Percentiles rank a stretch among this genome's conserved stretches.
Conservation (phyloP, 2,113 vertebrate genomes). For the Colaptes auratus region DNA sequence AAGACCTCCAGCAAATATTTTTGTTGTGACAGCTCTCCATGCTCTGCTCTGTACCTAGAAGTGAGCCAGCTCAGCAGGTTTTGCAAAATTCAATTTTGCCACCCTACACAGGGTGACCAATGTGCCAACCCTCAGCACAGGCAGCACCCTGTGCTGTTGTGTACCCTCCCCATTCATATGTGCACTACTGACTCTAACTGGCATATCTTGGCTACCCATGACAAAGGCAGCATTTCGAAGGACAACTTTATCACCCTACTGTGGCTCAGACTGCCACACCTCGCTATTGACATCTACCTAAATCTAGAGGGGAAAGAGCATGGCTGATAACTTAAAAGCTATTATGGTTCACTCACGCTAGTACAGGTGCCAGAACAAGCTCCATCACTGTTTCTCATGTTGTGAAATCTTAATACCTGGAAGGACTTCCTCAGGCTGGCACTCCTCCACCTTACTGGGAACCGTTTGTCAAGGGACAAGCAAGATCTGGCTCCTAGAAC, state of each 20-base stretch:
- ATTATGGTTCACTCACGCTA: background rate
- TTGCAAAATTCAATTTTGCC: background rate
- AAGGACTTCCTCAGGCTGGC: background rate
- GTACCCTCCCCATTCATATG: rapidly evolving
- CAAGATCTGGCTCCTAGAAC: background rate
- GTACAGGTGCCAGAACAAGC: background rate
- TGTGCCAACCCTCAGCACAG: background rate
- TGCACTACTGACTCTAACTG: background rate
- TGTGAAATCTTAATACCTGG: background rate
- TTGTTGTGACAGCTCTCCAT: background rate
- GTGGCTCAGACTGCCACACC: background rate
- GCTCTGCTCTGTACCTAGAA: background rate
- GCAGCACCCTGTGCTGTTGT: rapidly evolving
- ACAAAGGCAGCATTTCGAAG: background rate
- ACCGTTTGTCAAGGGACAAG: background rate
- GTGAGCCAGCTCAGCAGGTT: background rate
- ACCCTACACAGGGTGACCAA: background rate
- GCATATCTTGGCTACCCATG: background rate
- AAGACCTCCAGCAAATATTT: background rate
- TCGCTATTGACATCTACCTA: background rate
- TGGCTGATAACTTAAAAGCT: background rate
- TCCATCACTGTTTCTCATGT: background rate
- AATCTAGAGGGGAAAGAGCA: background rate
- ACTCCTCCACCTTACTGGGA: background rate
- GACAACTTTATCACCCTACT: background rate